phyloP scores from a whole-genome alignment of 53 echinoderm and acorn worm genomes.

The Echinarachnius parma region DNA sequence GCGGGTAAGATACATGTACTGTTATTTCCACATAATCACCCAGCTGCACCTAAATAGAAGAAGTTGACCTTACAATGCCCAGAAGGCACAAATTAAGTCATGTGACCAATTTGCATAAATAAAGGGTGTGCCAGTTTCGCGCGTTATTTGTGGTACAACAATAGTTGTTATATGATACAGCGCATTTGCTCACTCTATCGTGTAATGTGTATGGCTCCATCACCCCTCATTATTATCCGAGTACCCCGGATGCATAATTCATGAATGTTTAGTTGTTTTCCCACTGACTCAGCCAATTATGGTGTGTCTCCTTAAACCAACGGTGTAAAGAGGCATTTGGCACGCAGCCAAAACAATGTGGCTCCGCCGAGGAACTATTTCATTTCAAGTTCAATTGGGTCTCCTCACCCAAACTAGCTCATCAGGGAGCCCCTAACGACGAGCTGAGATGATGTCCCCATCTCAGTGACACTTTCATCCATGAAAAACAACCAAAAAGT shows the following conservation, averaged over 20 bases:
- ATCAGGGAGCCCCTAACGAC: constrained; percentile 8
- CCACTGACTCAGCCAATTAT: constrained; percentile 47
- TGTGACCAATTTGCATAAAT: constrained; percentile 39
- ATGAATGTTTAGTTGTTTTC: constrained; percentile 48
- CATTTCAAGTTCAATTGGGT: constrained; percentile 42
- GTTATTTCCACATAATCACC: too few species aligned
- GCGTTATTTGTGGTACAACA: too few species aligned
- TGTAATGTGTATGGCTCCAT: too few species aligned
- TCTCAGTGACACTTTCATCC: too few species aligned
- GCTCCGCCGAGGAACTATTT: constrained; percentile 42
- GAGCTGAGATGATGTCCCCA: not conserved
- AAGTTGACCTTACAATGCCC: too few species aligned
- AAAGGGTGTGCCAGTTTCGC: constrained; percentile 25
- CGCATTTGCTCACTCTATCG: not conserved
- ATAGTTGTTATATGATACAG: too few species aligned
- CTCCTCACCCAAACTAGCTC: constrained; percentile 23
- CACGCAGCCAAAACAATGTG: constrained; percentile 45
- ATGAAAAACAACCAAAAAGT: too few species aligned
- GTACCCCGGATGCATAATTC: constrained; percentile 27
- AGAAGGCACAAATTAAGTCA: constrained; percentile 2
- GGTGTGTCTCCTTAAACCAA: constrained; percentile 35
- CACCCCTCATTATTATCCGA: not conserved
- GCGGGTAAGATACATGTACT: too few species aligned
- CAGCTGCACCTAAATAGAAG: too few species aligned
- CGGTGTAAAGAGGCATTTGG: constrained; percentile 46